Evolutionary conservation across 2,797 vertebrate species (phyloP).

Genomic region (Periophthalmus magnuspinnatus): DNA sequence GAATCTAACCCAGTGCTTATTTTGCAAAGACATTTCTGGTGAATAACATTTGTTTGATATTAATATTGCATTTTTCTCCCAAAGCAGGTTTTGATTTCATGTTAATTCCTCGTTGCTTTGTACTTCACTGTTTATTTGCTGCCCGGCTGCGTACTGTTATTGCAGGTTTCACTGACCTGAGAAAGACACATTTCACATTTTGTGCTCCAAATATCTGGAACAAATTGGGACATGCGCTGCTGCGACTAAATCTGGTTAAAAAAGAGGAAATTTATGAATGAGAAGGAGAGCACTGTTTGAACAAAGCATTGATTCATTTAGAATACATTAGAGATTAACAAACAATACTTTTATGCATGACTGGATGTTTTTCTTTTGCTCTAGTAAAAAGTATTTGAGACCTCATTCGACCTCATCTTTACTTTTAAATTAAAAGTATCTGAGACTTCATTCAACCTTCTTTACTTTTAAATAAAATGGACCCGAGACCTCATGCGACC

Average conservation of each 20-base stretch:
- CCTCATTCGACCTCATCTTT: not conserved
- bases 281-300: slow-evolving; percentile 24
- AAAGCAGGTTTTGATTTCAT: not conserved
- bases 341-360: not conserved
- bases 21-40: not conserved
- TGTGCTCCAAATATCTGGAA: slow-evolving; percentile 60
- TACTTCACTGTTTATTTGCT: slow-evolving; percentile 1
- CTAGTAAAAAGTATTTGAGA: not conserved
- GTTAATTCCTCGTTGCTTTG: no score
- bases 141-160: slow-evolving; percentile 22
- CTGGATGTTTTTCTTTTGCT: not conserved
- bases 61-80: not conserved
- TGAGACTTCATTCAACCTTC: not conserved
- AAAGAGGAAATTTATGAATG: slow-evolving; percentile 21
- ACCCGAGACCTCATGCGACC: not conserved
- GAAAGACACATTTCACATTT: slow-evolving; percentile 55
- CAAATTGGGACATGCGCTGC: slow-evolving; percentile 42
- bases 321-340: not conserved
- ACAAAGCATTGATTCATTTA: slow-evolving; percentile 22
- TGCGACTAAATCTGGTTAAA: slow-evolving; percentile 10
- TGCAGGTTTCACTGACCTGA: slow-evolving; percentile 39
- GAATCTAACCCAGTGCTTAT: no score
- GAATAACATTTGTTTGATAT: not conserved
- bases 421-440: not conserved
- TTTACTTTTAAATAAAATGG: no score